phyloP scores from a whole-genome alignment of 2,797 vertebrate genomes.

The Myotis myotis region DNA sequence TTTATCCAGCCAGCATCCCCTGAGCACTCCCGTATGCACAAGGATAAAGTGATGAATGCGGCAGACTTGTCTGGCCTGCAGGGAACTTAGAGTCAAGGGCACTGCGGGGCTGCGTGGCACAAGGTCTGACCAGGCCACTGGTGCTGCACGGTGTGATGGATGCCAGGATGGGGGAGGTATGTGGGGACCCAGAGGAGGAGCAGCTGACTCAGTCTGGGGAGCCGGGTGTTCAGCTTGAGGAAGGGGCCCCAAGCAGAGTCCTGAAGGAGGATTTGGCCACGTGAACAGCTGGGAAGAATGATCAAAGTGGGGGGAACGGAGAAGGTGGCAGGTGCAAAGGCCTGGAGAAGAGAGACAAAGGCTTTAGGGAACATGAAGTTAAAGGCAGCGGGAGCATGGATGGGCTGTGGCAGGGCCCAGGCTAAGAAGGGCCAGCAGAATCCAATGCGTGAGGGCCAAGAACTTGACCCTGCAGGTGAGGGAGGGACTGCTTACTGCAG shows the following conservation, averaged over 20 bases:
- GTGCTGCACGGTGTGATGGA: rapidly evolving
- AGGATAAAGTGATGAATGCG: too few species aligned
- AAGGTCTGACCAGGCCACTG: neutral
- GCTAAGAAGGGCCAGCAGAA: rapidly evolving
- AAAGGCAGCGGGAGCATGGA: rapidly evolving
- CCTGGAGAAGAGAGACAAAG: neutral
- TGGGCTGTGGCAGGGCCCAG: neutral
- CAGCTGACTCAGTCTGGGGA: neutral
- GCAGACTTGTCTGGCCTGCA: rapidly evolving
- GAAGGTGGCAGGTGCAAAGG: neutral
- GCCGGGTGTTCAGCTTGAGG: rapidly evolving
- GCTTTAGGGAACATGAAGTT: neutral
- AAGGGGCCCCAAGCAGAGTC: neutral
- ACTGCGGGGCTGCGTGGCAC: rapidly evolving
- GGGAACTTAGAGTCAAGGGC: neutral
- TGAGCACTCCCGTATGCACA: rapidly evolving
- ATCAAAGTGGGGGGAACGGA: too few species aligned
- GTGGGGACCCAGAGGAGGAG: too few species aligned
- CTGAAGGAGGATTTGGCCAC: neutral
- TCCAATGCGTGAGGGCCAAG: neutral
- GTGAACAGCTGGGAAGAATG: neutral
- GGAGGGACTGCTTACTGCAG: neutral
- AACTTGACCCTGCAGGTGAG: neutral
- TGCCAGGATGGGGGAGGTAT: neutral
- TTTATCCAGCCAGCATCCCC: neutral